phyloP scores from a whole-genome alignment of 1,140 invertebrate species.

The Tetragonula clypearis region DNA sequence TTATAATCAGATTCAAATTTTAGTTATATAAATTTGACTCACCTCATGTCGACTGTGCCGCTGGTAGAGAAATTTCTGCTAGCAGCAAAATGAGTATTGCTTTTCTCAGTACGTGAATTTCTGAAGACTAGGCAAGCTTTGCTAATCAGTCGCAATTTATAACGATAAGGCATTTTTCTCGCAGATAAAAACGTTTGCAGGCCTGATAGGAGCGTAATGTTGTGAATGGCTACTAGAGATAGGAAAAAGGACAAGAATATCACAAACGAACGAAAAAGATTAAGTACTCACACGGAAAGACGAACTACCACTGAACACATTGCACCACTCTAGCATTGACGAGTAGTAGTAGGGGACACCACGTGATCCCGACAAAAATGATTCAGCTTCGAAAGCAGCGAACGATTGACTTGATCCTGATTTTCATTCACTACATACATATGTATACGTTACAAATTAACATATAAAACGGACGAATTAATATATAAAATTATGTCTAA shows the following conservation, averaged over 20 bases:
- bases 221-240: no score
- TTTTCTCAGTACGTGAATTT: conserved; percentile 56
- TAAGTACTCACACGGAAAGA: conserved; percentile 47
- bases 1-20: not conserved
- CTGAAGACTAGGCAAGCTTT: conserved; percentile 56
- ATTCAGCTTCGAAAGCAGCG: conserved; percentile 7
- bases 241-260: not conserved
- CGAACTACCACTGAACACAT: conserved; percentile 58
- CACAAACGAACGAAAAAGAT: not conserved
- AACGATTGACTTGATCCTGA: not conserved
- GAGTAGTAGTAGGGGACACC: conserved; percentile 25
- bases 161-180: conserved; percentile 72
- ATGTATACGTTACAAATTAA: not conserved
- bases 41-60: conserved; percentile 76
- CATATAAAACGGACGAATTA: no score
- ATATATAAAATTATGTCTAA: no score
- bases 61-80: conserved; percentile 72
- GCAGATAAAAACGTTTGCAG: not conserved
- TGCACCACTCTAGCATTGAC: conserved; percentile 22
- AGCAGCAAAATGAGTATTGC: conserved; percentile 50
- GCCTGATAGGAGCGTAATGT: not conserved
- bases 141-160: conserved; percentile 69
- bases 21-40: conserved; percentile 41
- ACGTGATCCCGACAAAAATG: conserved; percentile 37
- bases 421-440: not conserved